Conservation (phyloP, 37 sponge, comb jelly and placozoan genomes). For the Eunapius fragilis region DNA sequence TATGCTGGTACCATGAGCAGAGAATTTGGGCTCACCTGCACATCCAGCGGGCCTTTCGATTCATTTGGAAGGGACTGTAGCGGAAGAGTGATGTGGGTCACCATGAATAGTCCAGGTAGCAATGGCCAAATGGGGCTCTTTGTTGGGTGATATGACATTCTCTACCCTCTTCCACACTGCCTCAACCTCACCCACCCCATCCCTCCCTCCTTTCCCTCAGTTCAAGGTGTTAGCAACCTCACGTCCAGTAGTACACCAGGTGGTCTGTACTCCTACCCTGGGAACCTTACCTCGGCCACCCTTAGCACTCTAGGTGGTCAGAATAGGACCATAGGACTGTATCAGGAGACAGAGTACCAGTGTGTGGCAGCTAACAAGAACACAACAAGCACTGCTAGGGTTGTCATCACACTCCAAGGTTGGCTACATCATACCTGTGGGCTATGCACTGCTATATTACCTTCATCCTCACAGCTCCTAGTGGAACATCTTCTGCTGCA, state of each 20-base stretch:
- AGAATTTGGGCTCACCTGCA: not conserved
- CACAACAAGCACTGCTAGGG: not conserved
- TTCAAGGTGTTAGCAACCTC: constrained; percentile 2
- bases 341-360: not conserved
- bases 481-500: not conserved
- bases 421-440: not conserved
- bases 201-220: not conserved
- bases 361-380: constrained; percentile 25
- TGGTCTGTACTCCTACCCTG: not conserved
- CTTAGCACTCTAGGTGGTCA: not conserved
- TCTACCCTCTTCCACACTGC: too few relatives aligned
- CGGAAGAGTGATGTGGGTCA: not conserved
- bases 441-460: not conserved
- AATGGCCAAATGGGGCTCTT: too few relatives aligned
- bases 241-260: not conserved
- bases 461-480: not conserved
- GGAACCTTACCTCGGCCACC: not conserved
- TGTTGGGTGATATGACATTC: too few relatives aligned
- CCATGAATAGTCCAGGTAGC: not conserved
- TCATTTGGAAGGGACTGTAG: not conserved
- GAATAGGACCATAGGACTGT: constrained; percentile 19
- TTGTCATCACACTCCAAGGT: not conserved
- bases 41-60: not conserved
- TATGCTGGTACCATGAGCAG: not conserved
- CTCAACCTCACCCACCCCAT: too few relatives aligned